Evolutionary conservation across 1,140 invertebrate genomes (phyloP), one percentile per base, ranked within the genome.

Genomic region (Formica selysi): DNA sequence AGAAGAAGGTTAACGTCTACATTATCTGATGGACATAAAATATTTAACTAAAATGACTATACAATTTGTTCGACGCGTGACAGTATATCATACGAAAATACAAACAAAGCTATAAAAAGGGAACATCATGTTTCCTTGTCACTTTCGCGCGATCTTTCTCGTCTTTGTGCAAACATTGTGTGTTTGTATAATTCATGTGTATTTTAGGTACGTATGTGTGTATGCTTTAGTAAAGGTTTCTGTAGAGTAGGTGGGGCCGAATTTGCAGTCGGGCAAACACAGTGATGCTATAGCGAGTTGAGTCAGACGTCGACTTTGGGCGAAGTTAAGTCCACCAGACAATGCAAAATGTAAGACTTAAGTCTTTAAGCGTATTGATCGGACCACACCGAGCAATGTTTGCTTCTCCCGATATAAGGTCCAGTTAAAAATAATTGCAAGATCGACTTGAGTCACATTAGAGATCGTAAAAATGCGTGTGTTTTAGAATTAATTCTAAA

Each of bases 271-370:
- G 26, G 76, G 44, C 84, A 86, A 80, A 85, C 76, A 86, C 51
- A 67, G 84, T 68, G 76, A 83, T 59, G 85, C 32, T 71, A 64
- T 36, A 83, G 44, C 61, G 57, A n/a, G 22, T 48, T 64, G 36
- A 81, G 78, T 83, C 57, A 73, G 59, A 61, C 76, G 64, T 44
- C 51, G 78, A 74, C 54, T 83, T 86, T 81, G 76, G 57, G 38
- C 36, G 3, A 73, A 81, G 85, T 86, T 86, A 86, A 83, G 79
- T 83, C 79, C 59, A 57, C 68, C 51, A 65, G 79, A 74, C 78
- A 74, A 83, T 83, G 85, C 85, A 74, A 86, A 86, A 86, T 67
- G 32, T 83, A 86, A 86, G 85, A 83, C 79, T 83, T 83, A 86
- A 86, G 76, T 86, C 78, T 81, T 70, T 73, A 71, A 71, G 85